Evolutionary conservation across 2,888 invertebrate genomes (phyloP), one percentile per base, ranked within the genome.

Genomic region (Chrysina gloriosa): DNA sequence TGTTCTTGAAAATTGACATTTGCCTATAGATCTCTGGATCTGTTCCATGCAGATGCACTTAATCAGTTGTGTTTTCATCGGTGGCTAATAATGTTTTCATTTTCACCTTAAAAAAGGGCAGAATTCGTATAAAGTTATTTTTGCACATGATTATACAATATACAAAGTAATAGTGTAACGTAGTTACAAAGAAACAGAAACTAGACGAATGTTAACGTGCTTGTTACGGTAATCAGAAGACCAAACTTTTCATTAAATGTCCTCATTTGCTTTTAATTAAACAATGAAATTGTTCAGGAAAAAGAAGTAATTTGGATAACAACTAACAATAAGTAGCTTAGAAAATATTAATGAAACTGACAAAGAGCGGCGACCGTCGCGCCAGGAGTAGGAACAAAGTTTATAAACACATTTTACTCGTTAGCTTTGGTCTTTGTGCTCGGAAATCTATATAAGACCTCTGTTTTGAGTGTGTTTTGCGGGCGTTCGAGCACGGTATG

Each of bases 321-420:
- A 48, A 52, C 52, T 52, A 52, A 52, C 31, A 52, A 58, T 58
- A 58, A 58, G 58, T 39, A 58, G 58, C 58, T 58, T 58, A 58
- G 58, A 58, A 58, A 58, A 58, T 39, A 58, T 58, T 58, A 36
- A 58, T 39, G 58, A 39, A 58, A 58, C 39, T 58, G 58, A 58
- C 39, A 39, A 4, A 9, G 39, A 39, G 11, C 21, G 39, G 9
- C 25, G 39, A 11, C 25, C 25, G 25, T 5, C 39, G 56, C 25
- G 36, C 23, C 14, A 39, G 42, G 23, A 58, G 58, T 16, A 54
- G 23, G 39, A 52, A 25, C 39, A 25, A 39, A 58, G 11, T 58
- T 52, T 52, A 52, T 19, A 52, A 52, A 52, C 52, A 52, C 52
- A 31, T 52, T 58, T 58, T 58, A 58, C 58, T 58, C 58, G 42